Percentiles rank a stretch among this genome's conserved stretches.
Evolutionary conservation across 1,140 invertebrate genomes (phyloP).

Genomic region (Platyscapa corneri): DNA sequence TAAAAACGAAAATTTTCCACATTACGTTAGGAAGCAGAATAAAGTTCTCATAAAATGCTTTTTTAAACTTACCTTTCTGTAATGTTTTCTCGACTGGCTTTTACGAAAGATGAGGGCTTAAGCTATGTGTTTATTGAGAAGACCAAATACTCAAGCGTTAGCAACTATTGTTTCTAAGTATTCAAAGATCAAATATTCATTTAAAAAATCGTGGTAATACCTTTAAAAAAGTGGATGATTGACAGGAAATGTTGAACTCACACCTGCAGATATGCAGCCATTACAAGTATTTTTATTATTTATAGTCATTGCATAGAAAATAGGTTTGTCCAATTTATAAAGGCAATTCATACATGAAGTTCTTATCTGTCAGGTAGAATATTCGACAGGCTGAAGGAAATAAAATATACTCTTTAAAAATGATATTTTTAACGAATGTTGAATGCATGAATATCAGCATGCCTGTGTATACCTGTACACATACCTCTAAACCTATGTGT

Average conservation of each 20-base stretch:
- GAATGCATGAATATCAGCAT: too few relatives aligned
- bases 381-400: background rate
- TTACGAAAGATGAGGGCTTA: constrained; percentile 8
- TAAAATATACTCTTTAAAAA: too few relatives aligned
- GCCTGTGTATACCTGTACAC: too few relatives aligned
- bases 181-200: background rate
- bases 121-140: background rate
- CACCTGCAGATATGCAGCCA: too few relatives aligned
- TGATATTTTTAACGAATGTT: too few relatives aligned
- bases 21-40: background rate
- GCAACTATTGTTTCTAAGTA: background rate
- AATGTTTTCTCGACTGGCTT: background rate
- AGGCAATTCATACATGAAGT: background rate
- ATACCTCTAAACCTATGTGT: too few relatives aligned
- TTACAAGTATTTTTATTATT: too few relatives aligned
- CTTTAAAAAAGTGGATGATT: too few relatives aligned
- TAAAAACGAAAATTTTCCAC: background rate
- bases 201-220: too few relatives aligned
- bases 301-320: too few relatives aligned
- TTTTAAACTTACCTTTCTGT: background rate
- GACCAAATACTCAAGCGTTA: background rate
- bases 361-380: background rate
- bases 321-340: background rate
- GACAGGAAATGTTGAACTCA: too few relatives aligned
- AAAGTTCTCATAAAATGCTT: background rate